phyloP scores from a whole-genome alignment of 2,797 vertebrate species.

The Phalloptychus januarius region DNA sequence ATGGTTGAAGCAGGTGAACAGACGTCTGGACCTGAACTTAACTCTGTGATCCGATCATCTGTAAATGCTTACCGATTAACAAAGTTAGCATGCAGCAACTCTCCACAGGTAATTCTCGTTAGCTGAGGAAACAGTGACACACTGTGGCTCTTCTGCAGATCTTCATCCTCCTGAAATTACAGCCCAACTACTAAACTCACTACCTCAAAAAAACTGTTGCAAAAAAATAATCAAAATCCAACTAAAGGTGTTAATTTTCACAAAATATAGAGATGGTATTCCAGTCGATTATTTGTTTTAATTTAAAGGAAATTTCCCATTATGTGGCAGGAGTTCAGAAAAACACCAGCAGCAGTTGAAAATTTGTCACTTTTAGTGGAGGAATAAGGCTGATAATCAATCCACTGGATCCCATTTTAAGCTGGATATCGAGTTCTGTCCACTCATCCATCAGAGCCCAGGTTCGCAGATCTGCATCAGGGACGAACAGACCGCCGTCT shows the following conservation, averaged over 20 bases:
- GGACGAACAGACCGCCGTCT: conserved; percentile 12
- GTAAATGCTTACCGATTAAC: conserved; percentile 26
- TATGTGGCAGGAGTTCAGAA: conserved; percentile 10
- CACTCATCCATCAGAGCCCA: conserved; percentile 13
- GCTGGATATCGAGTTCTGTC: conserved; percentile 23
- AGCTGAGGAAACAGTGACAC: conserved; percentile 19
- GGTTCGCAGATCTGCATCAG: conserved; percentile 11
- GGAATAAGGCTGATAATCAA: conserved; percentile 20
- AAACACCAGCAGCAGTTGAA: neutral
- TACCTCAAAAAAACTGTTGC: conserved; percentile 12
- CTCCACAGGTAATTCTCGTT: conserved; percentile 12
- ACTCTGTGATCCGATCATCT: neutral
- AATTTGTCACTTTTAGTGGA: conserved; percentile 20
- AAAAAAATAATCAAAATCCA: neutral
- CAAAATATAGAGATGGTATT: conserved; percentile 33
- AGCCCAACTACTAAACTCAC: conserved; percentile 15
- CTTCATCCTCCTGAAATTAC: conserved; percentile 21
- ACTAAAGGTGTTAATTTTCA: conserved; percentile 32
- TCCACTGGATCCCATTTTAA: conserved; percentile 6
- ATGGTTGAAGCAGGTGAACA: neutral
- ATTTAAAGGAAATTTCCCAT: neutral
- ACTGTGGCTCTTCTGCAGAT: conserved; percentile 7
- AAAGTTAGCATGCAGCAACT: conserved; percentile 30
- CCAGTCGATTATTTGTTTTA: conserved; percentile 15
- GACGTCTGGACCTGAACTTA: neutral